A percentile compares a stretch with the other conserved stretches of the same genome.
Evolutionary conservation across 2,797 vertebrate species (phyloP).

Genomic region (Ficedula albicollis): DNA sequence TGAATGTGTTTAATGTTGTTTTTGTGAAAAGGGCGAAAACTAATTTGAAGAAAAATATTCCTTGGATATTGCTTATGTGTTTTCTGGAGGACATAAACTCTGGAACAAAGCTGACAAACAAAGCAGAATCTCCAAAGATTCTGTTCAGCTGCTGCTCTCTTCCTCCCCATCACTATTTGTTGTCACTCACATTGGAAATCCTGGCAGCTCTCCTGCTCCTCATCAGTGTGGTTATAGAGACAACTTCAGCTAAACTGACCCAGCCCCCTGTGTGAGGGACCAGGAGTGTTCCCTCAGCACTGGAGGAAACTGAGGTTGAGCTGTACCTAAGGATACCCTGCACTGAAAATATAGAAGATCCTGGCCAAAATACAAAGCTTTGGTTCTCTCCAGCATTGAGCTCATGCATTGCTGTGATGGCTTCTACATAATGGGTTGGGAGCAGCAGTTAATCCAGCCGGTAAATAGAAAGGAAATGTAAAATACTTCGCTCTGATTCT

Average conservation of each 20-base stretch:
- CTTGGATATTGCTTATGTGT: not conserved
- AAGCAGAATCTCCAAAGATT: not conserved
- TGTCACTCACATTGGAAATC: not conserved
- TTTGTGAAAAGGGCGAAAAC: not conserved
- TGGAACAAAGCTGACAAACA: not conserved
- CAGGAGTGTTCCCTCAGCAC: not conserved
- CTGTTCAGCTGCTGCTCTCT: not conserved
- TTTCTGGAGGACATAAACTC: not conserved
- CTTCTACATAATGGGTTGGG: not conserved
- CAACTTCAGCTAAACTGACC: not conserved
- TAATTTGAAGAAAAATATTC: not conserved
- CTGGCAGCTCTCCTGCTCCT: not conserved
- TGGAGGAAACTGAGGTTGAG: not conserved
- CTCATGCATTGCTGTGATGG: fast-evolving
- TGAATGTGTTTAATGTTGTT: not conserved
- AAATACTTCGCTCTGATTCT: not conserved
- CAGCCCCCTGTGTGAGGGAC: not conserved
- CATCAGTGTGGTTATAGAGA: not conserved
- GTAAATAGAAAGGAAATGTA: not conserved
- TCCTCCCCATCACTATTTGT: not conserved
- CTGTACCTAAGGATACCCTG: not conserved
- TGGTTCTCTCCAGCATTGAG: not conserved
- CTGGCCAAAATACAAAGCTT: not conserved
- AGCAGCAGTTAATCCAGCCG: not conserved
- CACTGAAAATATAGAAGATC: not conserved